phyloP scores from a whole-genome alignment of 2,888 invertebrate species.

The Epistrophella euchroma region DNA sequence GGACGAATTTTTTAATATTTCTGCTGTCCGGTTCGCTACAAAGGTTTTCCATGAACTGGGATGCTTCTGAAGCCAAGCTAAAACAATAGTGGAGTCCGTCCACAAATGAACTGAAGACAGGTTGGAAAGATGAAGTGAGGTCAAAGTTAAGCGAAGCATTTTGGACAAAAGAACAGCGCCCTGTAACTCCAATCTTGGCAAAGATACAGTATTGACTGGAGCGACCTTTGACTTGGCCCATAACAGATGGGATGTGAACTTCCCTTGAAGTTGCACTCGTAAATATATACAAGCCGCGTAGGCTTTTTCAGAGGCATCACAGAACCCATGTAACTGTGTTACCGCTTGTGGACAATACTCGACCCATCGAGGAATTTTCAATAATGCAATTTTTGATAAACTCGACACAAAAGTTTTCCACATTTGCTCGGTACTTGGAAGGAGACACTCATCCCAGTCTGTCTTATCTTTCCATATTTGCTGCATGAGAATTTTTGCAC shows the following conservation, averaged over 20 bases:
- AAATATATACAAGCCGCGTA: conserved; percentile 35
- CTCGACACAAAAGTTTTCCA: too few relatives aligned
- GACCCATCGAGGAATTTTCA: too few relatives aligned
- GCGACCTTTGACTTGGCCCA: conserved; percentile 47
- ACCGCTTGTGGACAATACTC: too few relatives aligned
- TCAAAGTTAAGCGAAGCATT: not conserved
- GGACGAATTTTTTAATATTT: not conserved
- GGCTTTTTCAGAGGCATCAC: too few relatives aligned
- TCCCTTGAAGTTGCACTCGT: not conserved
- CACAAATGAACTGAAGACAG: not conserved
- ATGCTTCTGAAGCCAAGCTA: conserved; percentile 1
- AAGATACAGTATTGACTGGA: conserved; percentile 12
- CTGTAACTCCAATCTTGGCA: not conserved
- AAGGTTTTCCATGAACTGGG: not conserved
- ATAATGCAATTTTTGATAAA: too few relatives aligned
- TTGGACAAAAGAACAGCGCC: not conserved
- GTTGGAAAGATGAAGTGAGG: not conserved
- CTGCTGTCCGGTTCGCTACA: too few relatives aligned
- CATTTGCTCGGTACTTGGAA: too few relatives aligned
- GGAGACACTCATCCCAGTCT: too few relatives aligned
- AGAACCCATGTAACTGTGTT: too few relatives aligned
- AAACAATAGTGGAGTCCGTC: conserved; percentile 1
- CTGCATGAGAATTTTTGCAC: too few relatives aligned
- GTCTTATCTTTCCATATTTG: too few relatives aligned
- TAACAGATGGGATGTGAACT: not conserved